Evolutionary conservation across 2,888 invertebrate genomes (phyloP).

Genomic region (Monopis laevigella): DNA sequence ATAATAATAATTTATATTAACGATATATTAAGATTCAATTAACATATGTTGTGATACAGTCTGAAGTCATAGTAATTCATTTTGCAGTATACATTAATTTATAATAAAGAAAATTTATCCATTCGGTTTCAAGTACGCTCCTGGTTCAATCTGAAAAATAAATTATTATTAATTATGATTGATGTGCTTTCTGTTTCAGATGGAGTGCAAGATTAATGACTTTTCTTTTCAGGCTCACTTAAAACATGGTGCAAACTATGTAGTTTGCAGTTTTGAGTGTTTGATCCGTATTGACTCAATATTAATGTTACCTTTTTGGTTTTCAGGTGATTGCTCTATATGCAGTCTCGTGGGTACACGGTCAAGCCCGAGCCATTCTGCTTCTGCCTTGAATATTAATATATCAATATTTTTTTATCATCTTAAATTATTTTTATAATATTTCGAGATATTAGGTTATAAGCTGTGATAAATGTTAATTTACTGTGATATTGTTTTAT

Average conservation of each 20-base stretch:
- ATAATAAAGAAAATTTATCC: conserved; percentile 1
- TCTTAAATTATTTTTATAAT: background rate
- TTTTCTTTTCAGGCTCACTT: conserved; percentile 48
- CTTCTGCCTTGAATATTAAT: conserved; percentile 64
- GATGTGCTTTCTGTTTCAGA: conserved; percentile 61
- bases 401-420: conserved; percentile 41
- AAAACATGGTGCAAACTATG: conserved; percentile 29
- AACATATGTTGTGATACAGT: conserved; percentile 2
- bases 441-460: background rate
- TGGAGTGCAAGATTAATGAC: conserved; percentile 50
- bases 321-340: conserved; percentile 64
- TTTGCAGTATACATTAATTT: background rate
- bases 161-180: conserved; percentile 42
- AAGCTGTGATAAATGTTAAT: background rate
- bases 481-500: conserved; percentile 8
- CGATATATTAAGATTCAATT: conserved; percentile 22
- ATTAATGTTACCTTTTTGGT: conserved; percentile 57
- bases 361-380: conserved; percentile 71
- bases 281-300: conserved; percentile 34
- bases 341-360: conserved; percentile 72
- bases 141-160: conserved; percentile 45
- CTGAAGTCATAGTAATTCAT: too few species aligned
- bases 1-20: conserved; percentile 29
- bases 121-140: conserved; percentile 6
- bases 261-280: too few species aligned